These are phyloP conservation scores for Ptilodon capucinus DNA, from an alignment of 2,888 invertebrate genomes.

Conservation along the genomic window DNA sequence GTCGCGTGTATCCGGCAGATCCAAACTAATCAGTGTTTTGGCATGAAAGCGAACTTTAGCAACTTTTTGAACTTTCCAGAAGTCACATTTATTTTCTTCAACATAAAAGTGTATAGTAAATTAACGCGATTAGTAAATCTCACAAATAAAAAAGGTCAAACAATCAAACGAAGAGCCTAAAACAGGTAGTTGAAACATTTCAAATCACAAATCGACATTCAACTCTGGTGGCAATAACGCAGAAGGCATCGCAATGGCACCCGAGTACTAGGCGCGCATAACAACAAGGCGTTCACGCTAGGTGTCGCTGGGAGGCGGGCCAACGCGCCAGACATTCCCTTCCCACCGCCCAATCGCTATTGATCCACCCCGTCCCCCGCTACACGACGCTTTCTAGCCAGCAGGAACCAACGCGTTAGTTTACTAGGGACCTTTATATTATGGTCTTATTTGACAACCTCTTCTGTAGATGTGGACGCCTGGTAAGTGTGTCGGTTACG, in stretches of 20 bases:
- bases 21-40: too few species aligned
- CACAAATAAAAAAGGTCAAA: too few species aligned
- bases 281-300: slow-evolving; percentile 72
- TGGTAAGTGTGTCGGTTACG: slow-evolving; percentile 56
- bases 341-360: slow-evolving; percentile 67
- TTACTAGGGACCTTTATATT: slow-evolving; percentile 47
- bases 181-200: too few species aligned
- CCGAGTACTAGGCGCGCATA: slow-evolving; percentile 72
- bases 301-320: slow-evolving; percentile 72
- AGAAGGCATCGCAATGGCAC: slow-evolving; percentile 55
- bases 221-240: slow-evolving; percentile 31
- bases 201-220: slow-evolving; percentile 23
- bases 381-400: slow-evolving; percentile 35
- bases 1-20: slow-evolving; percentile 11
- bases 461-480: slow-evolving; percentile 56
- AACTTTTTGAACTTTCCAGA: too few species aligned
- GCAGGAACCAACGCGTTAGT: slow-evolving; percentile 44
- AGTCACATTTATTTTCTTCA: too few species aligned
- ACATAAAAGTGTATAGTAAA: too few species aligned
- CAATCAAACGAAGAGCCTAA: too few species aligned
- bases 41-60: too few species aligned
- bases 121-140: too few species aligned
- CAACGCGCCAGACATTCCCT: slow-evolving; percentile 73
- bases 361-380: slow-evolving; percentile 63
- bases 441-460: slow-evolving; percentile 50